Percentiles rank a stretch among this genome's conserved stretches.
Evolutionary conservation across 2,113 vertebrate species (phyloP).

Genomic region (Platichthys flesus): DNA sequence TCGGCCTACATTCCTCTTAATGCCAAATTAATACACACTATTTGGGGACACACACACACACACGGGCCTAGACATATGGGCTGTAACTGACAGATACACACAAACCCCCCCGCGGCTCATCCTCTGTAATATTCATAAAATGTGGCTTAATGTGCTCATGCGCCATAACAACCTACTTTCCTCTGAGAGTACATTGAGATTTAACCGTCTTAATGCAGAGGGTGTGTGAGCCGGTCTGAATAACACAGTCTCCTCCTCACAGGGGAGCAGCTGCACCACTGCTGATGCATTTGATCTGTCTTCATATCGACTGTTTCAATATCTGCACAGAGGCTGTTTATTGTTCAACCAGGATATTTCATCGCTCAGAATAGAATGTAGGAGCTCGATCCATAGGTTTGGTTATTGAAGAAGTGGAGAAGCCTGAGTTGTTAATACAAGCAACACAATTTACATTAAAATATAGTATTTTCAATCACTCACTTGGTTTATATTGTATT

Average conservation of each 20-base stretch:
- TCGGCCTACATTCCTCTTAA: conserved; percentile 26
- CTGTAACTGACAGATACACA: conserved; percentile 33
- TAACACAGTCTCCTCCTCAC: conserved; percentile 27
- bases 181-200: conserved; percentile 47
- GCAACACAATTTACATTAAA: no score
- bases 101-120: conserved; percentile 42
- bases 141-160: conserved; percentile 34
- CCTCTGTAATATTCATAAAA: conserved; percentile 54
- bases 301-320: background rate
- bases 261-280: conserved; percentile 14
- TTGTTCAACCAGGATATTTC: background rate
- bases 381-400: no score
- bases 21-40: conserved; percentile 11
- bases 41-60: conserved; percentile 18
- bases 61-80: conserved; percentile 24
- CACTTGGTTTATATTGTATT: no score
- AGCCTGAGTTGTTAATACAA: no score
- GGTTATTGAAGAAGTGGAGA: no score
- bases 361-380: no score
- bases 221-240: conserved; percentile 52
- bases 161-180: conserved; percentile 48
- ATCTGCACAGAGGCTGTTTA: background rate
- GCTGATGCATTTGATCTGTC: conserved; percentile 18
- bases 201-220: conserved; percentile 51
- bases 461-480: no score